Base-by-base conservation (phyloP, 1,140 invertebrate genomes). In the Onthophagus taurus region DNA sequence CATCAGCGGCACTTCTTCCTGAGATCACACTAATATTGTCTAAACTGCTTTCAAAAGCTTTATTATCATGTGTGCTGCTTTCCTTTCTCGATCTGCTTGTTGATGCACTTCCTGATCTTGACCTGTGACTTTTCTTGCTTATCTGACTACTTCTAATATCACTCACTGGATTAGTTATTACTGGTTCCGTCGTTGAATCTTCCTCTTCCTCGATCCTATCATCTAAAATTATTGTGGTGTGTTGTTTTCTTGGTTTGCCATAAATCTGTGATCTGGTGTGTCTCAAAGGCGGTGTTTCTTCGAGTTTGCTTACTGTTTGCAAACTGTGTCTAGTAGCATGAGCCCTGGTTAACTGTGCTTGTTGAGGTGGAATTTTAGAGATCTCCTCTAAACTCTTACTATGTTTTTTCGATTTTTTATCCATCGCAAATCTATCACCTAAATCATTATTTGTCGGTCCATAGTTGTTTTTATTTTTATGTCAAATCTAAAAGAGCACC, bases 381-480 rank as follows among this genome's bases (percentile, higher is more conserved):
- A 41, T 41, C 24, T 41, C 38, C 23, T 41, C 38, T 24, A 41
- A 17, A 17, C 24, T 41, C 17, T 29, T 41, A 17, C 38, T 41
- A 17, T 29, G 24, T 11, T 17, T 41, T 20, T 23, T 37, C 17
- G 35, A n/a, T n/a, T n/a, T n/a, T n/a, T n/a, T n/a, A n/a, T n/a
- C n/a, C n/a, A n/a, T n/a, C n/a, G n/a, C n/a, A n/a, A n/a, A n/a
- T n/a, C n/a, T n/a, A n/a, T n/a, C n/a, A n/a, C n/a, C n/a, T n/a
- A n/a, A n/a, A n/a, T n/a, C n/a, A n/a, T n/a, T n/a, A n/a, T n/a
- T n/a, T n/a, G n/a, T n/a, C n/a, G n/a, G n/a, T n/a, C n/a, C n/a
- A n/a, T n/a, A n/a, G n/a, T n/a, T n/a, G n/a, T n/a, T n/a, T n/a
- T n/a, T n/a, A n/a, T n/a, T n/a, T n/a, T n/a, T n/a, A n/a, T n/a